phyloP scores from a whole-genome alignment of 2,113 vertebrate species.

The Hiodon alosoides region DNA sequence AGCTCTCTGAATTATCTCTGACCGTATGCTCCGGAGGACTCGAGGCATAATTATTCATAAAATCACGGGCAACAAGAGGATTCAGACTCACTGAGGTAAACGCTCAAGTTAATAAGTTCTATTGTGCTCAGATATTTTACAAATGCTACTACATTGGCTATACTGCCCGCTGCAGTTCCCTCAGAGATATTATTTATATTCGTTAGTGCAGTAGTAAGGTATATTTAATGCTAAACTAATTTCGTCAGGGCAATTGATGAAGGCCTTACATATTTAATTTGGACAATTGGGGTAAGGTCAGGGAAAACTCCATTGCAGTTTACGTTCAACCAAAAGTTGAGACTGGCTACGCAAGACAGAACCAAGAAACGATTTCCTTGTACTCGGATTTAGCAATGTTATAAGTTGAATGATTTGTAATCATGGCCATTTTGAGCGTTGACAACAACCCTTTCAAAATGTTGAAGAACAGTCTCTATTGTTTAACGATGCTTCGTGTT shows the following conservation, averaged over 20 bases:
- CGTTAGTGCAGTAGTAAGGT: conserved; percentile 3
- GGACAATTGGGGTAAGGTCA: conserved; percentile 13
- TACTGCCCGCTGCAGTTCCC: conserved; percentile 18
- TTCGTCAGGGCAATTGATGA: conserved; percentile 17
- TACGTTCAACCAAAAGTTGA: conserved; percentile 7
- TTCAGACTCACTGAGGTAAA: conserved; percentile 25
- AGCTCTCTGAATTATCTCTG: conserved; percentile 44
- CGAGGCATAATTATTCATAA: conserved; percentile 56
- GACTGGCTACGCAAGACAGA: background rate
- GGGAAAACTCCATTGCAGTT: conserved; percentile 4
- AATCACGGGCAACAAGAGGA: conserved; percentile 36
- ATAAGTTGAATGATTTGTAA: too few relatives aligned
- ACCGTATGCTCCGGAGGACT: conserved; percentile 51
- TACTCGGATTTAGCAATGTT: background rate
- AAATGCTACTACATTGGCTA: background rate
- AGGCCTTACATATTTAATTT: conserved; percentile 11
- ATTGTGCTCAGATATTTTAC: conserved; percentile 17
- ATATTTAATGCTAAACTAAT: conserved; percentile 17
- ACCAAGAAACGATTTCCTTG: background rate
- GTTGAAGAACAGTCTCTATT: too few relatives aligned
- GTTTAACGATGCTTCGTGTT: too few relatives aligned
- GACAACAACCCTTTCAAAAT: too few relatives aligned
- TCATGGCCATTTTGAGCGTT: too few relatives aligned
- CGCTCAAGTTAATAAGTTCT: conserved; percentile 17
- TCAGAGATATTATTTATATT: conserved; percentile 9